Conservation (phyloP, 2,797 vertebrate genomes). For the Anguilla marmorata region DNA sequence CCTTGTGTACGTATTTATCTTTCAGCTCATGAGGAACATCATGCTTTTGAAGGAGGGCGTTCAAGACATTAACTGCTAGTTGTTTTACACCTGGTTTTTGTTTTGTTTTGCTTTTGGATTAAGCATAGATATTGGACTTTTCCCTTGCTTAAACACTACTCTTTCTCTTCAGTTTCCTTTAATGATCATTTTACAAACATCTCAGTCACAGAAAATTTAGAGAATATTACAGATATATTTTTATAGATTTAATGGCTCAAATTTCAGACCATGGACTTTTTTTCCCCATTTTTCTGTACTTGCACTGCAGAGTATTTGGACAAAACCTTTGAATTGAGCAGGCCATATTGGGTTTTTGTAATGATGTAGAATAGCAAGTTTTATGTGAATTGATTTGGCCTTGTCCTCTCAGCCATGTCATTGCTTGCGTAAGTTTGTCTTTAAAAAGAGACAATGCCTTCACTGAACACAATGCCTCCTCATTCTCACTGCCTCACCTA, state of each 20-base stretch:
- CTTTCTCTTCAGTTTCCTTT: slow-evolving; percentile 48
- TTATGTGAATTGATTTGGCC: slow-evolving; percentile 25
- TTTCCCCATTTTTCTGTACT: slow-evolving; percentile 24
- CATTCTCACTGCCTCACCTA: not conserved
- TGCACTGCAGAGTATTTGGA: slow-evolving; percentile 22
- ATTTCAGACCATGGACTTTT: slow-evolving; percentile 48
- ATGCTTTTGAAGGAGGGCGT: slow-evolving; percentile 88
- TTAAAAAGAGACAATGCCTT: not conserved
- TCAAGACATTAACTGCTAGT: slow-evolving; percentile 75
- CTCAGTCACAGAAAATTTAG: slow-evolving; percentile 40
- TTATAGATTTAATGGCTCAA: slow-evolving; percentile 62
- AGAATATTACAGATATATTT: slow-evolving; percentile 61
- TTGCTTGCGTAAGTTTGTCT: slow-evolving; percentile 17
- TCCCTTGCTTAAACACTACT: slow-evolving; percentile 47
- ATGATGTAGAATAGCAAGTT: slow-evolving; percentile 5
- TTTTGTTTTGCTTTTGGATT: slow-evolving; percentile 25
- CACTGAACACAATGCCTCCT: not conserved
- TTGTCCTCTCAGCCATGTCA: not conserved
- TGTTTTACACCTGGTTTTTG: slow-evolving; percentile 53
- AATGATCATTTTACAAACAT: slow-evolving; percentile 54
- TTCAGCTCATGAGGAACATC: slow-evolving; percentile 90
- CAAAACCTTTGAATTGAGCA: not conserved
- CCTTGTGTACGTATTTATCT: slow-evolving; percentile 46
- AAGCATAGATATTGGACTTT: slow-evolving; percentile 24
- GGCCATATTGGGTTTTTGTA: slow-evolving; percentile 28